Conservation (phyloP, 92 coral and sea anemone genomes). For the Scolanthus callimorphus region DNA sequence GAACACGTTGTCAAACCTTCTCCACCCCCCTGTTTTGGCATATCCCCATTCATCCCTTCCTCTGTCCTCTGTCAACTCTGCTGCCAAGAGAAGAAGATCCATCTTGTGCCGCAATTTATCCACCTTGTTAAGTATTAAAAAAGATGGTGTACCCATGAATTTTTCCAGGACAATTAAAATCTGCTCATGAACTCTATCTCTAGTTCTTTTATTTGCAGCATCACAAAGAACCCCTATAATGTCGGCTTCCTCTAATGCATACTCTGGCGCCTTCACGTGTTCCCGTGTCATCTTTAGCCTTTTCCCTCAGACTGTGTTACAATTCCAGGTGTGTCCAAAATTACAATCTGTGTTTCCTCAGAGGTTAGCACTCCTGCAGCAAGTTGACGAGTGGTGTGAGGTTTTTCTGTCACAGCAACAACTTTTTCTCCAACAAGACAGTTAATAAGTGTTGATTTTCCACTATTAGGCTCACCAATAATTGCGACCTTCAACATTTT, state of each 20-base stretch:
- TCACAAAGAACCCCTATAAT: conserved; percentile 81
- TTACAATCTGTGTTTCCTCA: conserved; percentile 66
- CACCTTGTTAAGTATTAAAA: conserved; percentile 81
- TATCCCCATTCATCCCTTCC: conserved; percentile 84
- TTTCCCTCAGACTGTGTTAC: conserved; percentile 74
- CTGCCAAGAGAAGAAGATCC: conserved; percentile 64
- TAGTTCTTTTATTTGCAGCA: conserved; percentile 65
- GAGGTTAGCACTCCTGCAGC: conserved; percentile 61
- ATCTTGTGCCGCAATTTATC: conserved; percentile 67
- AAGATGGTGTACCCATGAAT: conserved; percentile 52
- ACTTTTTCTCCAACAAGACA: conserved; percentile 80
- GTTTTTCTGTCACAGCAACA: conserved; percentile 87
- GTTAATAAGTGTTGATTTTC: conserved; percentile 94
- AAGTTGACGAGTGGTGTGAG: conserved; percentile 93
- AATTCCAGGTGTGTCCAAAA: conserved; percentile 93
- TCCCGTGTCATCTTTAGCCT: conserved; percentile 91
- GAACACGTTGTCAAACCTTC: conserved; percentile 79
- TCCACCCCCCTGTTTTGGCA: conserved; percentile 72
- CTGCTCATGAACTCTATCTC: conserved; percentile 68
- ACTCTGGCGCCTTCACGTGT: conserved; percentile 83
- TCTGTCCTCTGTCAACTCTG: conserved; percentile 73
- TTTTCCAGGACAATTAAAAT: conserved; percentile 47
- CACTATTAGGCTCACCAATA: conserved; percentile 95
- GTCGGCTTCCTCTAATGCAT: conserved; percentile 81
- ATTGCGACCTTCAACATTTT: conserved; percentile 87